Percentiles rank a stretch among this genome's conserved stretches.
Conservation (phyloP, 2,888 invertebrate genomes). For the Diadromus collaris region DNA sequence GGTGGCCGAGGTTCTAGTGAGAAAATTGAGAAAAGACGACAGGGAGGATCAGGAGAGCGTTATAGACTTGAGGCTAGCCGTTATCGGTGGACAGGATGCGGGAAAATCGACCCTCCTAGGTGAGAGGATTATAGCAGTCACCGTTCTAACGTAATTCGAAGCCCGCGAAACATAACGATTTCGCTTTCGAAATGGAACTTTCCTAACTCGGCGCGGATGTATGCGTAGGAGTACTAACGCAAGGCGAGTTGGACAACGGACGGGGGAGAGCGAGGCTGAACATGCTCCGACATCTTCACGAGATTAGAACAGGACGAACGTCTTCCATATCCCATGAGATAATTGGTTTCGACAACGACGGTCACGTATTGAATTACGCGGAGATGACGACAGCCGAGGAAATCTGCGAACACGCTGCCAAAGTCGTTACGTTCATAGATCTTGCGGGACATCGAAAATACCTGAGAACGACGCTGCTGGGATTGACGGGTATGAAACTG, state of each 20-base stretch:
- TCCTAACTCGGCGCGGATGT: not conserved
- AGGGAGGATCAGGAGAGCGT: slow-evolving; percentile 89
- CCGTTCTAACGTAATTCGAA: not conserved
- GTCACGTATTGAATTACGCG: slow-evolving; percentile 93
- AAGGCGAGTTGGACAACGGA: slow-evolving; percentile 98
- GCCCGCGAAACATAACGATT: not conserved
- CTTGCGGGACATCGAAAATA: slow-evolving; percentile 98
- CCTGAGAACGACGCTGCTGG: slow-evolving; percentile 96
- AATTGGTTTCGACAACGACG: slow-evolving; percentile 94
- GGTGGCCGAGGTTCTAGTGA: slow-evolving; percentile 93
- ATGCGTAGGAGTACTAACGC: slow-evolving; percentile 91
- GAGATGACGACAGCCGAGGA: slow-evolving; percentile 96
- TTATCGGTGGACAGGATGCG: slow-evolving; percentile 97
- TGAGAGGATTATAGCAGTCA: slow-evolving; percentile 56
- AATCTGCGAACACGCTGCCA: slow-evolving; percentile 95
- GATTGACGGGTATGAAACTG: slow-evolving; percentile 85
- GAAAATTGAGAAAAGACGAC: slow-evolving; percentile 85
- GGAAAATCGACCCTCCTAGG: slow-evolving; percentile 97
- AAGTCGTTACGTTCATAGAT: slow-evolving; percentile 97
- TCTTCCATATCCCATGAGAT: slow-evolving; percentile 98
- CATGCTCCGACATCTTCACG: slow-evolving; percentile 97
- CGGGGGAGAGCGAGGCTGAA: slow-evolving; percentile 96
- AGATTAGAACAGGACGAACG: slow-evolving; percentile 96
- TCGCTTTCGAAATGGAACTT: not conserved
- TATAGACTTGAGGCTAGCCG: slow-evolving; percentile 95